phyloP scores from a whole-genome alignment of 2,797 vertebrate genomes.

The Sebastolobus altivelis region DNA sequence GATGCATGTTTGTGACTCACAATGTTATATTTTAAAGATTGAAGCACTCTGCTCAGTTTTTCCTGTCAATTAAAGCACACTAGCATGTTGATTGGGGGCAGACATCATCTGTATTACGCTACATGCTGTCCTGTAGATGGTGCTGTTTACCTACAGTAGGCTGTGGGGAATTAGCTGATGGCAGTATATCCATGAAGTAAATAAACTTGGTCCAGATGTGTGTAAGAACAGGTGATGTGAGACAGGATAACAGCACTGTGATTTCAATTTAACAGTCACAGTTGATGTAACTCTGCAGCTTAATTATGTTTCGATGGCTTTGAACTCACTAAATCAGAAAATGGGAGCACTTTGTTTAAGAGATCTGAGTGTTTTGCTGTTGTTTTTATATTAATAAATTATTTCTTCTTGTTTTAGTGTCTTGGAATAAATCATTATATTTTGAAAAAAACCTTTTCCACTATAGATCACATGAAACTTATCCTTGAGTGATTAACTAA shows the following conservation, averaged over 20 bases:
- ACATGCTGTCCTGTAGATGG: constrained; percentile 60
- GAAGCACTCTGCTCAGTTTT: not conserved
- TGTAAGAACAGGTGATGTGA: constrained; percentile 2
- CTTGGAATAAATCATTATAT: not conserved
- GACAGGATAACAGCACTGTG: not conserved
- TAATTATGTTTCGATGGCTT: not conserved
- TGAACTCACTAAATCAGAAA: not conserved
- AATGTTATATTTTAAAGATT: not conserved
- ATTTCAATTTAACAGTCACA: not conserved
- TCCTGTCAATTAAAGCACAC: not conserved
- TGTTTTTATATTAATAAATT: not conserved
- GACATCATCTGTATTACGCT: not conserved
- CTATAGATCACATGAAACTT: not conserved
- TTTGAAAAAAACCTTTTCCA: not conserved
- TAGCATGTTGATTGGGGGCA: not conserved
- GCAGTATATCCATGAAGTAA: not conserved
- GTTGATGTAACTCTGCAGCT: not conserved
- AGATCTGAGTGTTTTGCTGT: not conserved
- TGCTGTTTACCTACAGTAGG: constrained; percentile 44
- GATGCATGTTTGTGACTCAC: not conserved
- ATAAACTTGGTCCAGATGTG: not conserved
- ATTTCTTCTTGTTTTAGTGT: not conserved
- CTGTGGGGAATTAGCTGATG: not conserved
- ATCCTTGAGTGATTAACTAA: not conserved
- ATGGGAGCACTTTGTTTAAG: not conserved